Evolutionary conservation across 2,888 invertebrate species (phyloP).

Genomic region (Brachycybe producta): DNA sequence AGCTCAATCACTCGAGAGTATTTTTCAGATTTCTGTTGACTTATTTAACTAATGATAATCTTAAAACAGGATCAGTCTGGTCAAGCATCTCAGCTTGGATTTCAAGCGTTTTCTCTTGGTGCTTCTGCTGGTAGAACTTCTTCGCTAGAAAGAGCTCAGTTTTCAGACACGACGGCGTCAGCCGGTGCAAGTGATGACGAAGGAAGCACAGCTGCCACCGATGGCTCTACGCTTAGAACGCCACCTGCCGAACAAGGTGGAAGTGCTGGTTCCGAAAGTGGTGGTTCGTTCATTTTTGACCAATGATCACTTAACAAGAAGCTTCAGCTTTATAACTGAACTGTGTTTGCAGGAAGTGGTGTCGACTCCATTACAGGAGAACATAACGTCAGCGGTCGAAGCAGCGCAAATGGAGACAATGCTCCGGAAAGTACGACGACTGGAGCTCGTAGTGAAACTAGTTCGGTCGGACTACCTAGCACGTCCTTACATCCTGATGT

Average conservation of each 20-base stretch:
- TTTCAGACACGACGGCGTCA: conserved; percentile 69
- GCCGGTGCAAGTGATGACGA: conserved; percentile 87
- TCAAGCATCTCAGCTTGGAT: not conserved
- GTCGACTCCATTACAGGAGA: conserved; percentile 84
- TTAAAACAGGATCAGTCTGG: conserved; percentile 14
- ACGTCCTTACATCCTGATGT: conserved; percentile 27
- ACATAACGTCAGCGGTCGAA: conserved; percentile 72
- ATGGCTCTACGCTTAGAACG: conserved; percentile 78
- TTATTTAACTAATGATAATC: not conserved
- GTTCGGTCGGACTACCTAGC: conserved; percentile 41
- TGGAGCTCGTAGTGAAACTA: conserved; percentile 42
- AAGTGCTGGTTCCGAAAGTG: conserved; percentile 15
- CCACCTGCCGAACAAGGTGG: conserved; percentile 60
- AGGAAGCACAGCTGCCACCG: conserved; percentile 87
- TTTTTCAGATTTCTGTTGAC: not conserved
- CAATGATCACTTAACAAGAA: not conserved
- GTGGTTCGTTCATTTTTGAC: conserved; percentile 2
- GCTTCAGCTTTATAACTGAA: not conserved
- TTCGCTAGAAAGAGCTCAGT: conserved; percentile 36
- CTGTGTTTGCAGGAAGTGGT: conserved; percentile 57
- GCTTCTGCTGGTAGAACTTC: conserved; percentile 13
- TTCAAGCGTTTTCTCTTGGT: conserved; percentile 12
- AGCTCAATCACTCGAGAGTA: no score
- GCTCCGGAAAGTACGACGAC: conserved; percentile 40
- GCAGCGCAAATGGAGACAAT: conserved; percentile 76